These are phyloP conservation scores for Patella caerulea DNA, from an alignment of 2,888 invertebrate genomes.

Conservation along the genomic window DNA sequence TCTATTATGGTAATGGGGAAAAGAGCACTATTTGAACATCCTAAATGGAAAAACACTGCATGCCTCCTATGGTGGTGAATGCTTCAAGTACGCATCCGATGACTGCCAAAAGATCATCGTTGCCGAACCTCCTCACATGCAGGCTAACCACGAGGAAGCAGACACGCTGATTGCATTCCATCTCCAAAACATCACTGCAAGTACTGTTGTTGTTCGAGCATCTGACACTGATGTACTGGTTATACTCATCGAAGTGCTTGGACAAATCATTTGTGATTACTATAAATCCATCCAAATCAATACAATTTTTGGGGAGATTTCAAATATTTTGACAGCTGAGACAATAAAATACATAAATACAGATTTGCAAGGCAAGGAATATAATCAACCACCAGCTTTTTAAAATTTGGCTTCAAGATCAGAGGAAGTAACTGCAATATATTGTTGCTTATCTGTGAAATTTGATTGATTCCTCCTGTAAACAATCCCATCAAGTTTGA, in stretches of 20 bases:
- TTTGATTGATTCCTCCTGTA: no score
- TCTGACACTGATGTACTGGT: neutral
- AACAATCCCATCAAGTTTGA: no score
- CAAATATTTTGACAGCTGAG: no score
- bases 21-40: slow-evolving; percentile 18
- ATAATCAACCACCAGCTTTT: no score
- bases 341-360: no score
- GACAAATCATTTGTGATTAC: neutral
- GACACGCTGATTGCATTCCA: neutral
- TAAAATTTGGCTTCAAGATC: no score
- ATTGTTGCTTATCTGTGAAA: no score
- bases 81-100: neutral
- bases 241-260: neutral
- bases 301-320: no score
- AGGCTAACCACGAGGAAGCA: neutral
- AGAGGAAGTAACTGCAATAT: no score
- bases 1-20: slow-evolving; percentile 13
- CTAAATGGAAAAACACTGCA: neutral
- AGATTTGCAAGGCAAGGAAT: no score
- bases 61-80: neutral
- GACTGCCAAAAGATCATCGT: neutral
- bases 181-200: neutral
- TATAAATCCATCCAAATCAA: no score
- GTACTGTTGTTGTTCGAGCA: neutral
- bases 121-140: neutral